Evolutionary conservation across 2,888 invertebrate species (phyloP).

Genomic region (Unio delphinus): DNA sequence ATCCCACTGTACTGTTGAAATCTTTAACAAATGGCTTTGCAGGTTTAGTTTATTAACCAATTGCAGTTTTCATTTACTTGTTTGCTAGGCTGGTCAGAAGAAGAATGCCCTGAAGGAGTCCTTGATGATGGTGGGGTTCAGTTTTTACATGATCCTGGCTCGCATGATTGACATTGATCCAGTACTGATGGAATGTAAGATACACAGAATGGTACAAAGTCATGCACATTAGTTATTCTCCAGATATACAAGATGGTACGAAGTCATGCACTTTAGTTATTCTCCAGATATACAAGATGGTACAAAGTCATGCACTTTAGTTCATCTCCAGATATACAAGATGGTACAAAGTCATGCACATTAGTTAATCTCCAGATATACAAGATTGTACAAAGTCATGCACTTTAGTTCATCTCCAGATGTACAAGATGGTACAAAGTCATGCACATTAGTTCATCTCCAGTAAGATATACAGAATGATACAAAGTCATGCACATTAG

Average conservation of each 20-base stretch:
- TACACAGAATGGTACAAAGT: background rate
- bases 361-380: too few species aligned
- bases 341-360: background rate
- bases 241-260: background rate
- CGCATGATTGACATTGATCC: constrained; percentile 68
- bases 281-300: background rate
- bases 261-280: background rate
- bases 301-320: background rate
- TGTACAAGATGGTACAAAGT: too few species aligned
- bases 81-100: constrained; percentile 56
- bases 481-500: too few species aligned
- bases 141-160: constrained; percentile 68
- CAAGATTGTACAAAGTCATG: too few species aligned
- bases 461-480: too few species aligned
- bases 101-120: constrained; percentile 56
- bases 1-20: too few species aligned
- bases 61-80: constrained; percentile 1
- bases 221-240: background rate
- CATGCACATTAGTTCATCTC: too few species aligned
- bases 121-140: constrained; percentile 67
- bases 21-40: background rate
- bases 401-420: too few species aligned
- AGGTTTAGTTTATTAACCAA: background rate
- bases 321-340: background rate
- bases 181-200: constrained; percentile 47